Evolutionary conservation across 1,140 invertebrate genomes (phyloP), one percentile per base, ranked within the genome.

Genomic region (Schlechtendalia chinensis): DNA sequence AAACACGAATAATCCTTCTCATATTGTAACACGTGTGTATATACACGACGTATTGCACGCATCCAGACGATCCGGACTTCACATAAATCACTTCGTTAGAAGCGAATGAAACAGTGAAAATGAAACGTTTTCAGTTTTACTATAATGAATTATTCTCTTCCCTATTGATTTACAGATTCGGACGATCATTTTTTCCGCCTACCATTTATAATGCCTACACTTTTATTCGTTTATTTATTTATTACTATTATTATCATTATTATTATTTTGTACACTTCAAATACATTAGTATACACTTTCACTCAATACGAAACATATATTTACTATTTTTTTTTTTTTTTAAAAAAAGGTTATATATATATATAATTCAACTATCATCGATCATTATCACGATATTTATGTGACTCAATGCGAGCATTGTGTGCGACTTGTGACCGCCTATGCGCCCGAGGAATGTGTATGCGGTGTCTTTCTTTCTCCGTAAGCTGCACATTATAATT

Each of bases 331-430:
- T 39, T 39, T 4, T 39, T 39, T 39, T 39, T 39, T 69, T 27
- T 14, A 47, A 61, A 61, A 19, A 61, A 61, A 61, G n/a, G n/a
- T n/a, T n/a, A 67, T 24, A 69, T 5, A n/a, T 45, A 45, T 67
- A 39, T 47, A 29, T 79, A 79, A 79, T 79, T 79, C 75, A n/a
- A n/a, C 32, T 63, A 79, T 50, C 27, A 79, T 79, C 56, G 75
- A 79, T 79, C 58, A 61, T 61, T 63, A 79, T 79, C 74, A 56
- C 59, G 19, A 22, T 58, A 59, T 58, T 39, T 58, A 19, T 58
- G n/a, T 39, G 29, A 75, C 53, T 58, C 29, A 47, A 12, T 50
- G n/a, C 8, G 24, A 24, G 16, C 39, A 47, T 77, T 77, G 74
- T 77, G 4, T 61, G 16, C 24, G 75, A 59, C 10, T 39, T 8